A percentile compares a stretch with the other conserved stretches of the same genome.
Conservation (phyloP, 1,140 invertebrate species). For the Drosophila pseudoobscura region DNA sequence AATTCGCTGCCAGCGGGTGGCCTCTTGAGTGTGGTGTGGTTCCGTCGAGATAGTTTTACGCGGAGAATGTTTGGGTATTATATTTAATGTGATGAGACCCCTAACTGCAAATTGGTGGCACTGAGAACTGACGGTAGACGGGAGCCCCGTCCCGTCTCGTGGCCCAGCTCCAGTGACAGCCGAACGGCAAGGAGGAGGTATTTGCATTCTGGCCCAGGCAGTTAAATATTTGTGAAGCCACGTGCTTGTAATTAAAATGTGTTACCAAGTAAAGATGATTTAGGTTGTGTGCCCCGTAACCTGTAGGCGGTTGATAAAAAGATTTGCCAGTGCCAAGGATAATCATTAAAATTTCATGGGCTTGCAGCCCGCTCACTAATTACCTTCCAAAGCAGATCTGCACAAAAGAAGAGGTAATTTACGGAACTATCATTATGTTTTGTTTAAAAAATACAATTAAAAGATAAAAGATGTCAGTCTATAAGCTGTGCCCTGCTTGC, state of each 20-base stretch:
- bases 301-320: conserved; percentile 57
- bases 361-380: conserved; percentile 12
- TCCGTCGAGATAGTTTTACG: conserved; percentile 49
- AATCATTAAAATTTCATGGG: conserved; percentile 45
- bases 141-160: background rate
- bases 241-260: conserved; percentile 65
- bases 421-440: too few species aligned
- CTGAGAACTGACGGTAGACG: background rate
- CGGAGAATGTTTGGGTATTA: conserved; percentile 54
- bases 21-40: conserved; percentile 4
- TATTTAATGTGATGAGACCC: conserved; percentile 68
- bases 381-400: background rate
- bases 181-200: conserved; percentile 23
- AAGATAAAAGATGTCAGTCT: too few species aligned
- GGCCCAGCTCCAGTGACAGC: conserved; percentile 37
- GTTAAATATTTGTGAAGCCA: conserved; percentile 62
- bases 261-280: conserved; percentile 33
- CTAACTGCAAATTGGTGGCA: conserved; percentile 73
- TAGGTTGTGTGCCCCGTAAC: conserved; percentile 27
- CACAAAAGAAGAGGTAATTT: too few species aligned
- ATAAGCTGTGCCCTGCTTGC: too few species aligned
- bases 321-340: conserved; percentile 49
- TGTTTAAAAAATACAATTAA: background rate
- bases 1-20: conserved; percentile 64
- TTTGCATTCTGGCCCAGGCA: conserved; percentile 58